Evolutionary conservation across 2,888 invertebrate genomes (phyloP), one percentile per base, ranked within the genome.

Genomic region (Glaucopsyche alexis): DNA sequence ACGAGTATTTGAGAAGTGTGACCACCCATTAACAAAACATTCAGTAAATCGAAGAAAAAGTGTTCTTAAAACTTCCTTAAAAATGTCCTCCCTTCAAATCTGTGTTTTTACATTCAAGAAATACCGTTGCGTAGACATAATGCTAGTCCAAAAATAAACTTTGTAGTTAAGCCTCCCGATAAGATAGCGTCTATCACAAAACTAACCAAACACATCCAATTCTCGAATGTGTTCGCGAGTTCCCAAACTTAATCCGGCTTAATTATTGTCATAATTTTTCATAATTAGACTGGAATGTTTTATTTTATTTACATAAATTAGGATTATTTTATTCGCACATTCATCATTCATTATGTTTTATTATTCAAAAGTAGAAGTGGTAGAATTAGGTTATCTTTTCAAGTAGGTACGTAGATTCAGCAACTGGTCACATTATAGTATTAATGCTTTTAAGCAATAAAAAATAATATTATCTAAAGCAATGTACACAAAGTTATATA

Each of bases 141-240:
- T 11, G 19, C 19, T 60, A 38, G 60, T 13, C 13, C 13, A 60
- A 60, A 29, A 60, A 60, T 60, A 29, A 3, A 60, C 60, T 60
- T 60, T 60, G 29, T 29, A 29, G 2, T 29, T 29, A 29, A 60
- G 29, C 19, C 60, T 19, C 11, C 13, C 6, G 60, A 60, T 60
- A 60, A 60, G 60, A 38, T 60, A 60, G 13, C 60, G 60, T 60
- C 55, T 55, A 29, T 55, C 60, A 60, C 29, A 4, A 9, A 47
- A 60, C 60, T 13, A 60, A 60, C 47, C 14, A 60, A 60, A 38
- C 60, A 60, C 60, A 7, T 47, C 47, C 47, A 47, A 47, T 47
- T 60, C 55, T 55, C 55, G 47, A 47, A 9, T 13, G 29, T 38
- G 52, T 3, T 52, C 16, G 52, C 3, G 16, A 16, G 9, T 60